phyloP scores from a whole-genome alignment of 1,140 invertebrate species.

The Babylonia areolata region DNA sequence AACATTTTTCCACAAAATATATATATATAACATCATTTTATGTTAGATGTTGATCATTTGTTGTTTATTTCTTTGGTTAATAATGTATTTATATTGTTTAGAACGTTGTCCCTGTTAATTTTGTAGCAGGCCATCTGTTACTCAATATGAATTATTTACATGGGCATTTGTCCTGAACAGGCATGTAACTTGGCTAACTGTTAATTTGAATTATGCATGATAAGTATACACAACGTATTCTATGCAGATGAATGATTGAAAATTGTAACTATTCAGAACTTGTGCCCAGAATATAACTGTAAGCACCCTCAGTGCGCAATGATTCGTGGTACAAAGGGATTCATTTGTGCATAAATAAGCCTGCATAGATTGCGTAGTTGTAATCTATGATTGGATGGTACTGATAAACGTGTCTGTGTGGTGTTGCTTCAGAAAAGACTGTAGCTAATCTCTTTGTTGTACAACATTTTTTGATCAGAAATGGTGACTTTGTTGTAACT shows the following conservation, averaged over 20 bases:
- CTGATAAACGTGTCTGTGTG: background rate
- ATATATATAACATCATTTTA: too few relatives aligned
- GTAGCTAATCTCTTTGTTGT: background rate
- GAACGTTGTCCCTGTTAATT: background rate
- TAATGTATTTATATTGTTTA: background rate
- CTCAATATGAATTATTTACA: background rate
- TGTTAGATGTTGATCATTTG: background rate
- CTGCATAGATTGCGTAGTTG: background rate
- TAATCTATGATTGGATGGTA: background rate
- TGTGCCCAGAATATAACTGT: too few relatives aligned
- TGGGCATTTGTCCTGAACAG: background rate
- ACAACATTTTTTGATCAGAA: background rate
- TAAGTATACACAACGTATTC: background rate
- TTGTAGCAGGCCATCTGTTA: background rate
- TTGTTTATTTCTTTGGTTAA: background rate
- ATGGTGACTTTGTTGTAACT: background rate
- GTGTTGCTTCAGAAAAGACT: background rate
- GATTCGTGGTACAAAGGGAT: too few relatives aligned
- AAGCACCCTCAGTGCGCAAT: too few relatives aligned
- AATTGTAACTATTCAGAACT: too few relatives aligned
- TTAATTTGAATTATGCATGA: slow-evolving; percentile 1
- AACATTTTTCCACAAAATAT: background rate
- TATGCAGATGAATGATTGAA: background rate
- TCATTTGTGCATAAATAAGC: background rate
- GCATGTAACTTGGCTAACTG: background rate